Percentiles rank a stretch among this genome's conserved stretches.
Evolutionary conservation across 2,888 invertebrate species (phyloP).

Genomic region (Muschampia plurimacula): DNA sequence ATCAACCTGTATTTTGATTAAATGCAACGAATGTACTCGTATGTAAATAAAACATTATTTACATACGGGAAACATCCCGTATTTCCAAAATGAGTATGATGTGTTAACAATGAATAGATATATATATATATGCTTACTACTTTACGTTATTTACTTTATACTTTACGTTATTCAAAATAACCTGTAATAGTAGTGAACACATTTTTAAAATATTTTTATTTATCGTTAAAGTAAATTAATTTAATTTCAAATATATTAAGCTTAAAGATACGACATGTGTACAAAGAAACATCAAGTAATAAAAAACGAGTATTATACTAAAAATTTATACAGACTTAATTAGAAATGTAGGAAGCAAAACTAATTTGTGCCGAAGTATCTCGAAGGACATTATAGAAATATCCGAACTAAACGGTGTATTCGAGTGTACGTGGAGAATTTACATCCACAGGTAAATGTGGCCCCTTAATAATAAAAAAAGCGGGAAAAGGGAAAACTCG

Average conservation of each 20-base stretch:
- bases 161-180: no score
- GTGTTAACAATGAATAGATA: no score
- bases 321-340: neutral
- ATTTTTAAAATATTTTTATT: no score
- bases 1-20: constrained; percentile 3
- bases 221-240: no score
- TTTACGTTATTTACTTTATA: no score
- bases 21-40: neutral
- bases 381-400: constrained; percentile 27
- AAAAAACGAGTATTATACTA: neutral
- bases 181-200: no score
- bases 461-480: constrained; percentile 77
- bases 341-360: neutral
- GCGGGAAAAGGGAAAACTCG: constrained; percentile 67
- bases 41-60: neutral
- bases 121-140: no score
- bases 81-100: no score
- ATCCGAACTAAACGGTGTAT: constrained; percentile 50
- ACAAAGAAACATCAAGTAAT: no score
- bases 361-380: constrained; percentile 4
- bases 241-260: neutral
- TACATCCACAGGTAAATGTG: constrained; percentile 70
- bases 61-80: no score
- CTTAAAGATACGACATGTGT: no score
- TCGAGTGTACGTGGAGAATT: constrained; percentile 63